Evolutionary conservation across 2,113 vertebrate species (phyloP), one percentile per base, ranked within the genome.

Genomic region (Neotoma lepida): DNA sequence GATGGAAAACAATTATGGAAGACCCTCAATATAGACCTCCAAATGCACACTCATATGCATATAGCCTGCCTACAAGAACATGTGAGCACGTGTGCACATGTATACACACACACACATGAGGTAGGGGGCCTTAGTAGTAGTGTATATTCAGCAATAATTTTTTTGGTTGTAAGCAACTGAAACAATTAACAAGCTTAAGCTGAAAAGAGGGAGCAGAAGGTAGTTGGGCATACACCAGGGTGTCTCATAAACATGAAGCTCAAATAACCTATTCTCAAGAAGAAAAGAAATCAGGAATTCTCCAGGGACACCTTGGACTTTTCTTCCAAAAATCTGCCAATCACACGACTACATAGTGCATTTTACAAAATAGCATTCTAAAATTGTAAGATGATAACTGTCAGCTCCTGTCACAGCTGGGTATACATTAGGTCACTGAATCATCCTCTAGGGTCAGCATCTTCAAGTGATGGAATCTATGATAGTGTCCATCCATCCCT

Each of bases 391-490:
- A 66, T 63, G 64, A 35, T 92, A 92, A 68, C 88, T 88, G 68
- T 18, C 88, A 93, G 61, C 22, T 92, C 77, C 71, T 89, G 77
- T 90, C 46, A 84, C 66, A 90, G 35, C 26, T 78, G 54, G 22
- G 13, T 46, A 92, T 88, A 94, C 82, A 82, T 96, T 86, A 63
- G 51, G 54, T 88, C 92, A 77, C 24, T 93, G 92, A 95, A 93
- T 96, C 92, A 86, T 81, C 74, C 58, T 76, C 7, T 15, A 24
- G 89, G 86, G n/a, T 66, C 86, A 86, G 33, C 68, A 63, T 94
- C 91, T 95, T 86, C 90, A 94, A 90, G 85, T 44, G 81, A 91
- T 66, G 15, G 80, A 18, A 26, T 39, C 9, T 70, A 64, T 35
- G 18, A 90, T 22, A 81, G 61, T 56, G 46, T 77, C 74, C 66